Conservation (phyloP, 2,797 vertebrate genomes). For the Xenentodon cancila region DNA sequence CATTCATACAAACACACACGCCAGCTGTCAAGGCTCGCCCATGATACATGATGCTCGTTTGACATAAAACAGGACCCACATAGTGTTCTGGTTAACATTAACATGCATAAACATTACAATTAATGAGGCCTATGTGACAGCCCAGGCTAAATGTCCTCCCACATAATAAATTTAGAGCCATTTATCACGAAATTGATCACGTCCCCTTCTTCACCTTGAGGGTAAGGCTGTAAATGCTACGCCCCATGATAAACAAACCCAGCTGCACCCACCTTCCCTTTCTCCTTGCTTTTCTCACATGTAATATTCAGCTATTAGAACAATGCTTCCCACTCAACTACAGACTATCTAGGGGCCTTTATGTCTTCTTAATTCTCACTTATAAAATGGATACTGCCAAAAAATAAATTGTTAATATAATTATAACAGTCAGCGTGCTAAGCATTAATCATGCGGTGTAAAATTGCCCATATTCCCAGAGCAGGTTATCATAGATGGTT, state of each 20-base stretch:
- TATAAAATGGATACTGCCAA: conserved; percentile 30
- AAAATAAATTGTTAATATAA: neutral
- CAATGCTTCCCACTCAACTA: conserved; percentile 37
- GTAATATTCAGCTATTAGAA: conserved; percentile 19
- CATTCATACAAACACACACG: conserved; percentile 12
- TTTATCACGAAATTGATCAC: conserved; percentile 58
- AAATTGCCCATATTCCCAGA: conserved; percentile 7
- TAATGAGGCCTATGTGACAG: conserved; percentile 61
- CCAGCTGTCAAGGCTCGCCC: conserved; percentile 23
- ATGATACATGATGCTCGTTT: conserved; percentile 44
- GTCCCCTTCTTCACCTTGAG: conserved; percentile 36
- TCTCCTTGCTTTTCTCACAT: neutral
- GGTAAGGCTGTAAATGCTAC: conserved; percentile 29
- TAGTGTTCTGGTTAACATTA: conserved; percentile 69
- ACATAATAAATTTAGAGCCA: conserved; percentile 42
- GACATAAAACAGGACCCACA: conserved; percentile 67
- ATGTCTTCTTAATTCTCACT: conserved; percentile 32
- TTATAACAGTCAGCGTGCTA: no score
- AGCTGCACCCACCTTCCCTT: conserved; percentile 25
- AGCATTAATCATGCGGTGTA: no score
- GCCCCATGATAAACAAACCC: conserved; percentile 46
- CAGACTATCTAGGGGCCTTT: conserved; percentile 33
- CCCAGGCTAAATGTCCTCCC: conserved; percentile 42
- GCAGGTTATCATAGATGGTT: conserved; percentile 37
- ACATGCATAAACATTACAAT: conserved; percentile 71